Evolutionary conservation across 2,113 vertebrate species (phyloP).

Genomic region (Numenius arquata): DNA sequence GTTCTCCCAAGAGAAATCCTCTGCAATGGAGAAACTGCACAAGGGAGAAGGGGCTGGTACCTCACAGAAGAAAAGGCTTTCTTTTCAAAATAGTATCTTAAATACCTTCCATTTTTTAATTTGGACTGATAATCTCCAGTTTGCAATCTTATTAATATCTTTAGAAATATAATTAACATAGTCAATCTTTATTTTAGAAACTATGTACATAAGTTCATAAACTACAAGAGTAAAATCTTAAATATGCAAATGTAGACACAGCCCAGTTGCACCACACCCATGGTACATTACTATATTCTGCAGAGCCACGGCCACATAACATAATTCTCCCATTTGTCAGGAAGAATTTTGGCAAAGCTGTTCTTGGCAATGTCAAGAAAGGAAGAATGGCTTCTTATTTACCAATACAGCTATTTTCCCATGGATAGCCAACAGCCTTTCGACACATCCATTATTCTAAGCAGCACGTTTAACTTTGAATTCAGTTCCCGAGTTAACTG

Average conservation of each 20-base stretch:
- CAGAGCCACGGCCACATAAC: not conserved
- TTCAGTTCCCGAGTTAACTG: not conserved
- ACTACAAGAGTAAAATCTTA: not conserved
- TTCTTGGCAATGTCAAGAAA: not conserved
- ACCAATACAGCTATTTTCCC: not conserved
- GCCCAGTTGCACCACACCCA: accelerated
- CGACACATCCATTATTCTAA: not conserved
- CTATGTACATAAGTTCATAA: not conserved
- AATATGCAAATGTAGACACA: not conserved
- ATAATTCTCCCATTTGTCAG: not conserved
- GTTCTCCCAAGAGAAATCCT: not conserved
- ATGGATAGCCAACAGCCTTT: not conserved
- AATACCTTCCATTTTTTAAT: not conserved
- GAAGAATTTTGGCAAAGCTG: not conserved
- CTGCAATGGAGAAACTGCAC: not conserved
- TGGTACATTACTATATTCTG: not conserved
- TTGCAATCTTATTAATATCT: not conserved
- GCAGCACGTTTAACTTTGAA: not conserved
- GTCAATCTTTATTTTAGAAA: not conserved
- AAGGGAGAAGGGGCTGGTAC: not conserved
- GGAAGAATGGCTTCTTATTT: not conserved
- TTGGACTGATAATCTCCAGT: not conserved
- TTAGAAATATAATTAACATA: not conserved
- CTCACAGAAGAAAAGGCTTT: not conserved
- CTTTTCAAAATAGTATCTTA: not conserved